These are phyloP conservation scores for Drosophila mettleri DNA, from an alignment of 2,888 invertebrate species.

Conservation along the genomic window DNA sequence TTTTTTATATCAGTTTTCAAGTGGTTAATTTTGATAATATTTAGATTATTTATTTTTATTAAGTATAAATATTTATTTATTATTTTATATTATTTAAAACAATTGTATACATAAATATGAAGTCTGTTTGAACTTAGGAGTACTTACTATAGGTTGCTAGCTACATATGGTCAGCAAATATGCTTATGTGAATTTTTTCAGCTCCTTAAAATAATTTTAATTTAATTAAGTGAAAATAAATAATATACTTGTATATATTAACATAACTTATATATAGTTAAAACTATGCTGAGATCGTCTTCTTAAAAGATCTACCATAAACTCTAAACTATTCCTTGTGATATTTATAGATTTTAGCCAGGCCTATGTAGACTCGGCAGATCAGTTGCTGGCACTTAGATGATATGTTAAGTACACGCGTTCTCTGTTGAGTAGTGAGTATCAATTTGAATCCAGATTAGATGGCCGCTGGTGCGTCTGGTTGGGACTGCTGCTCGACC, in stretches of 20 bases:
- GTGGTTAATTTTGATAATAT: too few relatives aligned
- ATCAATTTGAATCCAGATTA: conserved; percentile 23
- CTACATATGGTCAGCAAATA: background rate
- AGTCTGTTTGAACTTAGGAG: background rate
- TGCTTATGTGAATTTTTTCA: background rate
- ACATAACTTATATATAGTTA: background rate
- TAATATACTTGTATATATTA: background rate
- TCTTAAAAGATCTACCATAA: conserved; percentile 2
- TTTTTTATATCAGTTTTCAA: too few relatives aligned
- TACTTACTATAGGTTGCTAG: background rate
- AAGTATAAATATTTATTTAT: too few relatives aligned
- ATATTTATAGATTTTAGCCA: background rate
- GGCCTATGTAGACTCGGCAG: conserved; percentile 25
- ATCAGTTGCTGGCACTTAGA: conserved; percentile 40
- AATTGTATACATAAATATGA: background rate
- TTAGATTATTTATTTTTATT: too few relatives aligned
- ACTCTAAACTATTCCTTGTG: background rate
- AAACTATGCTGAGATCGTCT: conserved; percentile 33
- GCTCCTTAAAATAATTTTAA: background rate
- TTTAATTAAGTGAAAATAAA: background rate
- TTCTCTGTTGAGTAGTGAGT: conserved; percentile 15
- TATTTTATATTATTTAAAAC: background rate
- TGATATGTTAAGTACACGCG: conserved; percentile 57
- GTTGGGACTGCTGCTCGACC: conserved; percentile 12
- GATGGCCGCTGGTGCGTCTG: background rate